Percentiles rank a stretch among this genome's conserved stretches.
Conservation (phyloP, 2,888 invertebrate genomes). For the Bombylius major region DNA sequence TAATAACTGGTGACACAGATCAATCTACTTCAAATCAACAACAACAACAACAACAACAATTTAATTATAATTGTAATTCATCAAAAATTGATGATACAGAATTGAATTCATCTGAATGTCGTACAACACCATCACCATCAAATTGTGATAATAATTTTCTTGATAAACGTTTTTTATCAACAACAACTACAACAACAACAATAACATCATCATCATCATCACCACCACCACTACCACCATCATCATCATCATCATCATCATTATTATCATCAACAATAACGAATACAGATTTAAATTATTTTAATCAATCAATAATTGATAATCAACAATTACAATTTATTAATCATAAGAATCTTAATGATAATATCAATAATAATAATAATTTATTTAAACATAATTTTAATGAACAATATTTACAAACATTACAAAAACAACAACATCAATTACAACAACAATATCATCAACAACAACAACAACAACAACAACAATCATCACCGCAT, state of each 20-base stretch:
- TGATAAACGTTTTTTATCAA: slow-evolving; percentile 2
- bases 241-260: not conserved
- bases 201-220: not conserved
- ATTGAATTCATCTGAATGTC: slow-evolving; percentile 6
- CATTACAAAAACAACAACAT: not conserved
- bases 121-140: slow-evolving; percentile 9
- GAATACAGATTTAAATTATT: too few species aligned
- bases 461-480: not conserved
- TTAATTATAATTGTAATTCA: not conserved
- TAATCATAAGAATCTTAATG: not conserved
- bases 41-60: slow-evolving; percentile 2
- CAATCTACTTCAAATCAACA: slow-evolving; percentile 8
- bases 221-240: not conserved
- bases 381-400: not conserved
- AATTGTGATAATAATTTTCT: not conserved
- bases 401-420: too few species aligned
- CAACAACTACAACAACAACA: slow-evolving; percentile 6
- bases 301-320: not conserved
- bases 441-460: not conserved
- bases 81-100: slow-evolving; percentile 6
- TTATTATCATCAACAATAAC: not conserved
- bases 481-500: not conserved
- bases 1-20: not conserved
- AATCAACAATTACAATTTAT: not conserved
- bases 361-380: not conserved